Conservation (phyloP, 2,888 invertebrate species). For the Flabesymbios commensalis region DNA sequence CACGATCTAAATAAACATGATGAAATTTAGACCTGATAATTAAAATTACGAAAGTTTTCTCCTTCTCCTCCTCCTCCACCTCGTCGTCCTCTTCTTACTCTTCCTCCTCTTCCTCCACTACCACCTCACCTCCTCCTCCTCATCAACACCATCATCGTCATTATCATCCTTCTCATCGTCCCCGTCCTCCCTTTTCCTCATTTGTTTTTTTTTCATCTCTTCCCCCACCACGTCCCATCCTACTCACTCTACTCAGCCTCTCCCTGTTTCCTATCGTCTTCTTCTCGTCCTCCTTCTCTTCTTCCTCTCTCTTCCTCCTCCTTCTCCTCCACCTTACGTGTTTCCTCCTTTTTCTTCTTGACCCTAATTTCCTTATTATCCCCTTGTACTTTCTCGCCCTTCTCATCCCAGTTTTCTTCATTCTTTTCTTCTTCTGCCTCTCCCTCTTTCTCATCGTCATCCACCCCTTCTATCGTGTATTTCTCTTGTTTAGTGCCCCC, state of each 20-base stretch:
- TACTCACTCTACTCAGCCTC: neutral
- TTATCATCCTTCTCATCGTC: too few species aligned
- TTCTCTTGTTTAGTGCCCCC: neutral
- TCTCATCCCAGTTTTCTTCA: neutral
- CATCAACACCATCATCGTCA: too few species aligned
- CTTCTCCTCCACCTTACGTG: neutral
- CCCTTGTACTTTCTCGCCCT: neutral
- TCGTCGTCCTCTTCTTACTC: too few species aligned
- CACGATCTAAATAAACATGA: too few species aligned
- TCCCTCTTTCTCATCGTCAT: neutral
- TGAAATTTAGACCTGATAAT: too few species aligned
- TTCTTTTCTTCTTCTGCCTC: neutral
- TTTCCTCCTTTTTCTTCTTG: neutral
- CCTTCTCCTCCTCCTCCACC: too few species aligned
- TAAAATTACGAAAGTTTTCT: too few species aligned
- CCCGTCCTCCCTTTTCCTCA: slow-evolving; percentile 69
- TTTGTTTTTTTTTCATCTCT: neutral
- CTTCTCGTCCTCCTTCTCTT: neutral
- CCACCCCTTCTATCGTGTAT: neutral
- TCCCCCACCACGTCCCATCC: neutral
- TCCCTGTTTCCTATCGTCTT: neutral
- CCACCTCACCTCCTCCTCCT: too few species aligned
- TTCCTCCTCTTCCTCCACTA: too few species aligned
- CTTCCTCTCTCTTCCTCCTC: neutral
- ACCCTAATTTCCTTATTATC: neutral